Base-by-base conservation (phyloP, 2,888 invertebrate species). In the Steinernema carpocapsae region DNA sequence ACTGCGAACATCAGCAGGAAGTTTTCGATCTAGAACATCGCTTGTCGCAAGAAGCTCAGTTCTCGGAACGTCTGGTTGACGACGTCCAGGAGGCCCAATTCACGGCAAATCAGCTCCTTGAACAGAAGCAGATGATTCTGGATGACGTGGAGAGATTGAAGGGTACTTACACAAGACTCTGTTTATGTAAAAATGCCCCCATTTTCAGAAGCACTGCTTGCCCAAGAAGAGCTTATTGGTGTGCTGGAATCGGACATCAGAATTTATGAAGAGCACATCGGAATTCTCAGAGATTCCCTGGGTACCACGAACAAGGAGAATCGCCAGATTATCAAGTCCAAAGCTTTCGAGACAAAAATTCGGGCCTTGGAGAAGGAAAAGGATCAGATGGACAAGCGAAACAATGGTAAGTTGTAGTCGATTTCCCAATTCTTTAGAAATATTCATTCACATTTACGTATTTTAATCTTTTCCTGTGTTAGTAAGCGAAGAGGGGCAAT, bases 271-370 rank as follows among this genome's bases (percentile, higher is more conserved):
- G 82, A 85, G 59, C 84, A 85, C 64, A 82, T 86, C 22, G 85
- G 85, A n/a, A 75, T 86, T 43, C 79, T 86, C 2, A 77, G 85
- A 37, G 86, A 86, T 70, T 83, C 83, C 22, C 76, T 86, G 22
- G 85, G 86, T 26, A 84, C 83, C 19, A 79, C 82, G 48, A 85
- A 86, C 79, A 75, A 83, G 46, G 84, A 86, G 32, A 84, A 86
- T 71, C 80, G 84, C 10, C 83, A 85, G 45, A 78, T 82, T n/a
- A 83, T 85, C 32, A 83, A 83, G 59, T 84, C 85, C 26, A 87
- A 87, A 75, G 87, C 87, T 2, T 85, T 84, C 76, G 81, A 83
- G 71, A 84, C 86, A 45, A 87, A 87, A 74, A 71, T 87, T 72
- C 78, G 79, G 71, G 85, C 84, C 6, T 75, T 85, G 72, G 84